Conservation (phyloP, 23 tunicate genomes). For the Trididemnum clinides region DNA sequence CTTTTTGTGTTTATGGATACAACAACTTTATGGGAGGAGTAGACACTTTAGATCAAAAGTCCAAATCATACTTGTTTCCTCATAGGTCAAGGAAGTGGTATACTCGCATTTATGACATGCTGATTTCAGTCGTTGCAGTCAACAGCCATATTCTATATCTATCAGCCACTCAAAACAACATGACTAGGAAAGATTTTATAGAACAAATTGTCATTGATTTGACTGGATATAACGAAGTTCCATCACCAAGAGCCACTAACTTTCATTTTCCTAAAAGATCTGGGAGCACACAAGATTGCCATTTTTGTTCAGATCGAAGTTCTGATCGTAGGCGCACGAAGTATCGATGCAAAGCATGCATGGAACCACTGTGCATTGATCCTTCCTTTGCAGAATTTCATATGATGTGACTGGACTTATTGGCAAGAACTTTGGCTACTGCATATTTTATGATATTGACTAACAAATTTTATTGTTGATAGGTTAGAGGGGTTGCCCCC, state of each 20-base stretch:
- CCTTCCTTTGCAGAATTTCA: constrained; percentile 33
- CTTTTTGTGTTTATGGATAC: constrained; percentile 27
- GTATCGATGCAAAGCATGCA: constrained; percentile 34
- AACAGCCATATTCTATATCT: constrained; percentile 18
- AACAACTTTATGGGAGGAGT: constrained; percentile 31
- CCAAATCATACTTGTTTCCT: constrained; percentile 29
- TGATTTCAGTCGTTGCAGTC: constrained; percentile 23
- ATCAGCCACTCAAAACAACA: constrained; percentile 10
- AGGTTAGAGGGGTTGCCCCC: constrained; percentile 31
- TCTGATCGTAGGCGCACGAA: constrained; percentile 11
- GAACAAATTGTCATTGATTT: constrained; percentile 14
- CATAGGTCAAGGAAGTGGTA: constrained; percentile 41
- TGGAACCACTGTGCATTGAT: constrained; percentile 28
- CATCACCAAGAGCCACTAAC: constrained; percentile 24
- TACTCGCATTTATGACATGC: constrained; percentile 37
- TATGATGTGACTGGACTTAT: constrained; percentile 29
- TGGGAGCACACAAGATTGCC: constrained; percentile 36
- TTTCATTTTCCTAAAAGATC: constrained; percentile 25
- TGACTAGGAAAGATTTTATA: constrained; percentile 7
- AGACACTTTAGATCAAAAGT: constrained; percentile 15
- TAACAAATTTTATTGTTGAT: constrained; percentile 22
- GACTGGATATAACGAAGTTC: constrained; percentile 20
- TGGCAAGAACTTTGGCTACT: constrained; percentile 22
- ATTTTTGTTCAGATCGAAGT: constrained; percentile 29
- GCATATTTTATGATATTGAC: neutral